These are phyloP conservation scores for Aphelinus atriplicis DNA, from an alignment of 1,140 invertebrate genomes.

Conservation along the genomic window DNA sequence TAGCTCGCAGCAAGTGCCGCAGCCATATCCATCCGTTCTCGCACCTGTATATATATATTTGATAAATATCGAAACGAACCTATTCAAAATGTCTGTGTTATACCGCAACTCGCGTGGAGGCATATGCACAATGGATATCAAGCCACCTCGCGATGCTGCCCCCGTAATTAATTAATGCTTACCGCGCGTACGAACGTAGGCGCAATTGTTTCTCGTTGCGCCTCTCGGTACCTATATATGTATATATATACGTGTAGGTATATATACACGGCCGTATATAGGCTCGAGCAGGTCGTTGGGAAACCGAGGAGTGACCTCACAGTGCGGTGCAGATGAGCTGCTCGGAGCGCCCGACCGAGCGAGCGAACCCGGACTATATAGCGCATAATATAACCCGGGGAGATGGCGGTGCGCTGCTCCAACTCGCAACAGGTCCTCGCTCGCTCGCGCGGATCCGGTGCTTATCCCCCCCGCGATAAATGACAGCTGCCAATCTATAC, in stretches of 20 bases:
- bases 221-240: neutral
- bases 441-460: neutral
- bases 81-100: too few relatives aligned
- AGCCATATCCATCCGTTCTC: too few relatives aligned
- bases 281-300: neutral
- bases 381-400: neutral
- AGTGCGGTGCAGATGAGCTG: neutral
- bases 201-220: neutral
- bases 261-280: too few relatives aligned
- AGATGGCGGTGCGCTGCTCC: neutral
- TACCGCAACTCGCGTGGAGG: too few relatives aligned
- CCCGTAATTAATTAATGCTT: slow-evolving; percentile 1
- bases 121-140: neutral
- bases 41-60: too few relatives aligned
- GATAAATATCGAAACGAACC: too few relatives aligned
- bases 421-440: slow-evolving; percentile 23
- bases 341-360: neutral
- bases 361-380: neutral
- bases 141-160: neutral
- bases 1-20: too few relatives aligned
- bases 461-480: slow-evolving; percentile 9
- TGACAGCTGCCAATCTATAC: slow-evolving; percentile 11
- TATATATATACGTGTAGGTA: too few relatives aligned
- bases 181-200: neutral
- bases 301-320: slow-evolving; percentile 25